Conservation (phyloP, 2,113 vertebrate species). For the Datnioides undecimradiatus region DNA sequence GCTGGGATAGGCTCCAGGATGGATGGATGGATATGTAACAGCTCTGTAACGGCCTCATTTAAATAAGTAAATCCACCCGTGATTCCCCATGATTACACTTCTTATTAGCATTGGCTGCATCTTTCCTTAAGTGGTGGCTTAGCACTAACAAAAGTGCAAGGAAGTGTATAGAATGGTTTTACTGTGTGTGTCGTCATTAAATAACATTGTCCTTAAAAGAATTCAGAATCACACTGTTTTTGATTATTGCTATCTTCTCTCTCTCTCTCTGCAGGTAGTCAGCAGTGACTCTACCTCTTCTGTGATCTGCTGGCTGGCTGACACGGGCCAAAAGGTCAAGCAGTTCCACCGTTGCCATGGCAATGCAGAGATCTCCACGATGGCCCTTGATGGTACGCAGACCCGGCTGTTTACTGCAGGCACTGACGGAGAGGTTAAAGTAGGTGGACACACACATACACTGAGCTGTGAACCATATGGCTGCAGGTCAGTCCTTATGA, state of each 20-base stretch:
- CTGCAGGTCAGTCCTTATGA: constrained; percentile 1
- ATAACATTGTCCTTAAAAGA: too few relatives aligned
- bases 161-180: constrained; percentile 30
- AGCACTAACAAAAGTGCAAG: constrained; percentile 33
- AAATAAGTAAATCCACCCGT: background rate
- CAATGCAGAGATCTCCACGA: constrained; percentile 84
- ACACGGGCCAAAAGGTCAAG: constrained; percentile 89
- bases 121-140: constrained; percentile 16
- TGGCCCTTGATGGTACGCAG: constrained; percentile 83
- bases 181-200: constrained; percentile 30
- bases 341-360: constrained; percentile 88
- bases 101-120: constrained; percentile 18
- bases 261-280: constrained; percentile 81
- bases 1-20: too few relatives aligned
- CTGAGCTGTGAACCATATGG: background rate
- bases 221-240: constrained; percentile 36
- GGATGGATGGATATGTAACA: too few relatives aligned
- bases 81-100: constrained; percentile 16
- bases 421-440: constrained; percentile 83
- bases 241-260: constrained; percentile 40
- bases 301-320: constrained; percentile 87
- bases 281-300: constrained; percentile 85
- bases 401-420: constrained; percentile 85
- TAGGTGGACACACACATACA: constrained; percentile 33
- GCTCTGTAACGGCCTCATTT: too few relatives aligned